Percentiles rank a stretch among this genome's conserved stretches.
Evolutionary conservation across 1,140 invertebrate genomes (phyloP).

Genomic region (Drosophila kepulauana): DNA sequence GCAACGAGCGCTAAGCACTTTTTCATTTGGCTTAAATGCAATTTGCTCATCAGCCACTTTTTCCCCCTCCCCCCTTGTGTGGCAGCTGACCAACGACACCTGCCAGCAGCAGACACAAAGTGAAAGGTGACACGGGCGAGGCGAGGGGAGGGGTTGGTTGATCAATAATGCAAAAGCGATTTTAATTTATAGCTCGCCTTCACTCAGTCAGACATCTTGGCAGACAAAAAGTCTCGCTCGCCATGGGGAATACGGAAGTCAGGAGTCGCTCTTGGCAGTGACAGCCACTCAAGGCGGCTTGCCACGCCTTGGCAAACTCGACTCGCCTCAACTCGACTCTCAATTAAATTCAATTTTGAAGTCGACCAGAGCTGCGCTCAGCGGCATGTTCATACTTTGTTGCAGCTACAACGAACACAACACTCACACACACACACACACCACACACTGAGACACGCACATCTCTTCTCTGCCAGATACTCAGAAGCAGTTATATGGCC

Average conservation of each 20-base stretch:
- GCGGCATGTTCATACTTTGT: slow-evolving; percentile 34
- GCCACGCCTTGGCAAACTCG: neutral
- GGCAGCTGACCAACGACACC: slow-evolving; percentile 18
- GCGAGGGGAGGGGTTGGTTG: neutral
- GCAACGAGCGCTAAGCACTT: slow-evolving; percentile 22
- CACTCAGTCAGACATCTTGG: neutral
- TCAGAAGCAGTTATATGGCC: slow-evolving; percentile 35
- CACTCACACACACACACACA: slow-evolving; percentile 6
- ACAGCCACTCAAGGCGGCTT: slow-evolving; percentile 3
- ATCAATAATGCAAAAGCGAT: slow-evolving; percentile 32
- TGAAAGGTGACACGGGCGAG: too few relatives aligned
- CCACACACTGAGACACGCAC: slow-evolving; percentile 10
- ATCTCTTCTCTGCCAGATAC: slow-evolving; percentile 12
- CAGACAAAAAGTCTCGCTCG: slow-evolving; percentile 6
- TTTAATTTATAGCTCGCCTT: slow-evolving; percentile 25
- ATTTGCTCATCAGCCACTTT: slow-evolving; percentile 19
- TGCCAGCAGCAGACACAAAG: neutral
- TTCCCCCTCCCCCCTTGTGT: neutral
- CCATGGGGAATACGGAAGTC: neutral
- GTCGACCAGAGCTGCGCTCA: slow-evolving; percentile 12
- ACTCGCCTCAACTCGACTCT: slow-evolving; percentile 1
- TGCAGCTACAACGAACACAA: slow-evolving; percentile 22
- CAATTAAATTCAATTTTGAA: slow-evolving; percentile 71
- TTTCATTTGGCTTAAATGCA: slow-evolving; percentile 41
- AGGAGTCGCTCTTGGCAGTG: neutral